Evolutionary conservation across 1,140 invertebrate species (phyloP).

Genomic region (Pomacea maculata): DNA sequence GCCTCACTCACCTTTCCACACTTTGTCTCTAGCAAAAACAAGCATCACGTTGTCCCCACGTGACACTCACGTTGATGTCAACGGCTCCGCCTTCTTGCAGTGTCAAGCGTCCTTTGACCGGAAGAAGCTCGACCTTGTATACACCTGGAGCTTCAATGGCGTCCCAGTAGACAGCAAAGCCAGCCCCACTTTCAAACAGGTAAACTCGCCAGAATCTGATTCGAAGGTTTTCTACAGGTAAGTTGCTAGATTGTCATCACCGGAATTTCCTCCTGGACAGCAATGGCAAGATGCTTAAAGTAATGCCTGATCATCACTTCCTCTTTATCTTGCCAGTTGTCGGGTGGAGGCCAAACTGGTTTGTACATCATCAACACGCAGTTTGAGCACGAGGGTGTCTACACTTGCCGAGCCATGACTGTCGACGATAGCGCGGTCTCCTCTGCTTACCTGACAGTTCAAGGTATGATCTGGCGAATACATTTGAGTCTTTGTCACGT

Average conservation of each 20-base stretch:
- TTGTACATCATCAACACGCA: conserved; percentile 55
- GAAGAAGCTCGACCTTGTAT: conserved; percentile 34
- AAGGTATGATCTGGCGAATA: conserved; percentile 69
- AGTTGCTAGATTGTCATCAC: too few relatives aligned
- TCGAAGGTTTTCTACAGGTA: too few relatives aligned
- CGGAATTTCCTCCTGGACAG: too few relatives aligned
- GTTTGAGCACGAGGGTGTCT: conserved; percentile 52
- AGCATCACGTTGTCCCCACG: conserved; percentile 21
- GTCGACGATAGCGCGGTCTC: conserved; percentile 80
- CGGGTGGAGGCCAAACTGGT: conserved; percentile 31
- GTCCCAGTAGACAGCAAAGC: conserved; percentile 33
- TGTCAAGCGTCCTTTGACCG: conserved; percentile 46
- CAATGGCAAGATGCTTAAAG: too few relatives aligned
- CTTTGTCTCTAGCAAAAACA: conserved; percentile 24
- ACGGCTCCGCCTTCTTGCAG: conserved; percentile 43
- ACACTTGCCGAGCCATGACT: conserved; percentile 83
- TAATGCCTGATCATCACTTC: too few relatives aligned
- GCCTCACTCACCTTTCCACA: too few relatives aligned
- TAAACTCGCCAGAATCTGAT: conserved; percentile 15
- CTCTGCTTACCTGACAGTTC: conserved; percentile 81
- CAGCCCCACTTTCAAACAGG: conserved; percentile 37
- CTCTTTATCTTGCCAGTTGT: too few relatives aligned
- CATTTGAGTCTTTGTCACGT: too few relatives aligned
- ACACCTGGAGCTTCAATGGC: conserved; percentile 45
- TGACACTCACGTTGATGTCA: conserved; percentile 26